Evolutionary conservation across 2,797 vertebrate species (phyloP).

Genomic region (Malurus splendens): DNA sequence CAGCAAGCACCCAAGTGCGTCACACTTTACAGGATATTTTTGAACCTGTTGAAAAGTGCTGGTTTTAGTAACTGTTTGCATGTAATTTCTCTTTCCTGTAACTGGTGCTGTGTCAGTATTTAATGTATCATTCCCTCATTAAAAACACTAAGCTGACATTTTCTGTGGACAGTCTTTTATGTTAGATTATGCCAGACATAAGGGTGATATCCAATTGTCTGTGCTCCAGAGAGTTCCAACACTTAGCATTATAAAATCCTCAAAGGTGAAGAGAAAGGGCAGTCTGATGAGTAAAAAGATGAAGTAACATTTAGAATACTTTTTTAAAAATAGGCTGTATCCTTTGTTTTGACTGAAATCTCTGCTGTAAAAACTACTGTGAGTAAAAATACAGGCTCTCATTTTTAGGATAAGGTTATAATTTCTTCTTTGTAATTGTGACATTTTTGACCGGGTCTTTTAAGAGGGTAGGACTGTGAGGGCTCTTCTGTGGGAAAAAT

Average conservation of each 20-base stretch:
- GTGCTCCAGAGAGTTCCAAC: neutral
- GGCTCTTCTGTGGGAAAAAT: neutral
- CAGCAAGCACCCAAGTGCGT: neutral
- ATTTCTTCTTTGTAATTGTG: neutral
- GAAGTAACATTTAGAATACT: neutral
- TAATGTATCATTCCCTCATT: neutral
- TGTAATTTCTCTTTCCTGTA: neutral
- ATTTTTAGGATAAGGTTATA: neutral
- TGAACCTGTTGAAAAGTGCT: conserved; percentile 8
- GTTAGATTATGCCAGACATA: neutral
- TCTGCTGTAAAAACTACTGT: neutral
- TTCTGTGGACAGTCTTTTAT: neutral
- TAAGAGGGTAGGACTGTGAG: neutral
- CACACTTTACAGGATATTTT: neutral
- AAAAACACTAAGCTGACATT: neutral
- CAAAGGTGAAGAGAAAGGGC: neutral
- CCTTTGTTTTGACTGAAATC: neutral
- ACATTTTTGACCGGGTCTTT: neutral
- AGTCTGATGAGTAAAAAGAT: neutral
- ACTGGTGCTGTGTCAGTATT: neutral
- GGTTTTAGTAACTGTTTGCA: neutral
- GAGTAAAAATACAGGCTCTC: neutral
- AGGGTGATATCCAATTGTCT: neutral
- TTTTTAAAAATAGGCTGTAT: neutral
- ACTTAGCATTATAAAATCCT: neutral